Evolutionary conservation across 92 coral and sea anemone species (phyloP).

Genomic region (Blastomussa wellsi): DNA sequence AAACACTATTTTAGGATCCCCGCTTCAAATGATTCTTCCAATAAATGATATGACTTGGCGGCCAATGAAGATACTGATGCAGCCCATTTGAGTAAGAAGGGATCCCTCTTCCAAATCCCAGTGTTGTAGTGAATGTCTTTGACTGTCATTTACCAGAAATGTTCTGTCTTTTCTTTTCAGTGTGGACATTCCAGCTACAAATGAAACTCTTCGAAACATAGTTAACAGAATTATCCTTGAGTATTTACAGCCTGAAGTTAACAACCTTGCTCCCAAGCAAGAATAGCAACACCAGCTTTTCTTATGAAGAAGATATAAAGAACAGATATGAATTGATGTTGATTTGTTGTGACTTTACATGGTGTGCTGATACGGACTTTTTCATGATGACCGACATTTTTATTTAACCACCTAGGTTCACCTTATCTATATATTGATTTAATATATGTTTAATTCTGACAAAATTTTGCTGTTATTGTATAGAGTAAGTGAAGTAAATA

Average conservation of each 20-base stretch:
- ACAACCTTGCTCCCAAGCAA: slow-evolving; percentile 78
- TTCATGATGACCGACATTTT: neutral
- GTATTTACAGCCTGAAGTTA: slow-evolving; percentile 83
- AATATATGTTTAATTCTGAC: neutral
- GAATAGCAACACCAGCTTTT: slow-evolving; percentile 46
- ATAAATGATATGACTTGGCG: neutral
- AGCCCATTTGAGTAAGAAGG: neutral
- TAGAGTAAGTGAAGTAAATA: neutral
- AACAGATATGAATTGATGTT: neutral
- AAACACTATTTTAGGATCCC: too few species aligned
- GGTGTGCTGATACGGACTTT: neutral
- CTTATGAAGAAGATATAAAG: neutral
- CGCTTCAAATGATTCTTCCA: too few species aligned
- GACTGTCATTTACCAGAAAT: neutral
- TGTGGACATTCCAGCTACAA: slow-evolving; percentile 73
- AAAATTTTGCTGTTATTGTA: neutral
- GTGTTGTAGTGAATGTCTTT: neutral
- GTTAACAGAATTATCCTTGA: slow-evolving; percentile 73
- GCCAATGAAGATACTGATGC: neutral
- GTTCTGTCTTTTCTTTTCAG: slow-evolving; percentile 47
- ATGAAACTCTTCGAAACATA: slow-evolving; percentile 62
- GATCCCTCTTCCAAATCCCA: neutral
- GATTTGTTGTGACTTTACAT: neutral
- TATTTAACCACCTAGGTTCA: neutral
- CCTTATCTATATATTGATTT: neutral